Evolutionary conservation across 2,888 invertebrate species (phyloP).

Genomic region (Cynaeus angustus): DNA sequence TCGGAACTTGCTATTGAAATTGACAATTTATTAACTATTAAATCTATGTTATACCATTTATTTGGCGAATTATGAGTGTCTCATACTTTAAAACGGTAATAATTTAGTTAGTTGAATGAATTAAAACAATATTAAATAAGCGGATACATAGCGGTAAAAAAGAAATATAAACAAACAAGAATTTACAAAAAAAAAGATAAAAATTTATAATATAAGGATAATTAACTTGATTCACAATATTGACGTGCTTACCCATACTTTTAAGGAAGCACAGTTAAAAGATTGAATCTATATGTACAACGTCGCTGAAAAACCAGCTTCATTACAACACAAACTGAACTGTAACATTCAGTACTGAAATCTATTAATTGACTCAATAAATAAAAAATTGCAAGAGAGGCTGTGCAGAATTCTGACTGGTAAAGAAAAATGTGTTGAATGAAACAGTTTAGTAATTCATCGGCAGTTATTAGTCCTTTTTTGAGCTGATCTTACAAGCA

Average conservation of each 20-base stretch:
- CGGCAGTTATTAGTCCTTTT: slow-evolving; percentile 49
- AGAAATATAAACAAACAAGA: neutral
- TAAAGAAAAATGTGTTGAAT: slow-evolving; percentile 34
- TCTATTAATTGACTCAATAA: slow-evolving; percentile 38
- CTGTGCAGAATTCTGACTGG: slow-evolving; percentile 37
- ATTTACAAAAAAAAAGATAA: slow-evolving; percentile 35
- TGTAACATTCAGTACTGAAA: slow-evolving; percentile 41
- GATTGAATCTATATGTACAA: slow-evolving; percentile 45
- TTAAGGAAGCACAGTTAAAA: slow-evolving; percentile 50
- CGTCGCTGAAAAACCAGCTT: slow-evolving; percentile 39
- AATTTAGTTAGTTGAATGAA: slow-evolving; percentile 8
- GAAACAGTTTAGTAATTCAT: slow-evolving; percentile 44
- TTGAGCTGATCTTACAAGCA: slow-evolving; percentile 49
- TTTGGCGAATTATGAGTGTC: slow-evolving; percentile 22
- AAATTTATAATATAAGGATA: slow-evolving; percentile 24
- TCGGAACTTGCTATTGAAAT: slow-evolving; percentile 43
- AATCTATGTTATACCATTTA: slow-evolving; percentile 40
- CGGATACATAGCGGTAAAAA: slow-evolving; percentile 34
- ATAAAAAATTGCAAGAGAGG: slow-evolving; percentile 36
- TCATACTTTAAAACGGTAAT: slow-evolving; percentile 13
- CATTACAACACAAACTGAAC: slow-evolving; percentile 44
- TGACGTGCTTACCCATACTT: slow-evolving; percentile 43
- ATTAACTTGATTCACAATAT: slow-evolving; percentile 46
- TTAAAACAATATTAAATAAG: slow-evolving; percentile 32
- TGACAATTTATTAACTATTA: slow-evolving; percentile 45